These are phyloP conservation scores for Spodoptera littoralis DNA, from an alignment of 2,888 invertebrate genomes.

Conservation along the genomic window DNA sequence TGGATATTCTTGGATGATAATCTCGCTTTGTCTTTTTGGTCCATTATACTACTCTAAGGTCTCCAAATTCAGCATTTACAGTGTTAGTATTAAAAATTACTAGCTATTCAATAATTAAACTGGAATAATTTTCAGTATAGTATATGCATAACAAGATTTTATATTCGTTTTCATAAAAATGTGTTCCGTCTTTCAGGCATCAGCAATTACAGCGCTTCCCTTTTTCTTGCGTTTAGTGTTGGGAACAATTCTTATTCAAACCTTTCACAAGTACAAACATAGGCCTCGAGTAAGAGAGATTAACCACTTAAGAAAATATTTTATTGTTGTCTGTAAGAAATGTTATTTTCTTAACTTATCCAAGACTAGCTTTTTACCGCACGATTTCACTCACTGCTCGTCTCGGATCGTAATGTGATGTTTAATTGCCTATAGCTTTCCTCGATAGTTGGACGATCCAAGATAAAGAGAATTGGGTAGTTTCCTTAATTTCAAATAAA, in stretches of 20 bases:
- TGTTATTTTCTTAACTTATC: no score
- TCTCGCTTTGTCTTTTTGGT: slow-evolving; percentile 78
- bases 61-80: slow-evolving; percentile 73
- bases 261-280: slow-evolving; percentile 78
- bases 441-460: no score
- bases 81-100: slow-evolving; percentile 64
- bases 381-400: no score
- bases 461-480: no score
- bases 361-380: no score
- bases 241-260: slow-evolving; percentile 80
- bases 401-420: no score
- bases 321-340: slow-evolving; percentile 83
- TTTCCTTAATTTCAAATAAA: no score
- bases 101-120: no score
- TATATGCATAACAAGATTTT: no score
- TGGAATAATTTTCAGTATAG: no score
- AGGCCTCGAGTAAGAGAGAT: slow-evolving; percentile 66
- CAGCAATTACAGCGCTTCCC: slow-evolving; percentile 79
- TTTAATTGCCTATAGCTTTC: no score
- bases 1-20: slow-evolving; percentile 85
- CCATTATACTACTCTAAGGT: slow-evolving; percentile 78
- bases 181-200: slow-evolving; percentile 69
- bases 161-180: no score
- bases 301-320: slow-evolving; percentile 77
- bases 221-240: slow-evolving; percentile 79